phyloP scores from a whole-genome alignment of 2,888 invertebrate genomes.

The Drosophila nigricruria region DNA sequence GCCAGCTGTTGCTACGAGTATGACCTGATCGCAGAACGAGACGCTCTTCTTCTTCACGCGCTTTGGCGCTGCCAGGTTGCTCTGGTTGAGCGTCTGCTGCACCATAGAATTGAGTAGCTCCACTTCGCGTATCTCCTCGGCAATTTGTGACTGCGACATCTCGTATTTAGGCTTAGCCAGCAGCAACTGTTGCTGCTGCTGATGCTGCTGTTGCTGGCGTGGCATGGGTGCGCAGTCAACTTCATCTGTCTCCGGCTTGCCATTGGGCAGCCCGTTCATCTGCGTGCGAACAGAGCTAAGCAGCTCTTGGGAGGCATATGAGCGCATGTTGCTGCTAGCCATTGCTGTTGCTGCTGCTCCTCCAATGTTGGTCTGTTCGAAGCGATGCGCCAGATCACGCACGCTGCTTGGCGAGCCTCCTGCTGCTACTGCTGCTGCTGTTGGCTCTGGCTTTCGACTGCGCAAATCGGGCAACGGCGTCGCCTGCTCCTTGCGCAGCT shows the following conservation, averaged over 20 bases:
- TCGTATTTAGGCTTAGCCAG: constrained; percentile 84
- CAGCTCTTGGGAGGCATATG: constrained; percentile 84
- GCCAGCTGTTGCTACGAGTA: constrained; percentile 95
- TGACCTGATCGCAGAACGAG: constrained; percentile 97
- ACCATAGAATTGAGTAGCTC: constrained; percentile 87
- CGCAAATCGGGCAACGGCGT: constrained; percentile 84
- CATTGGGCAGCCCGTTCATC: constrained; percentile 85
- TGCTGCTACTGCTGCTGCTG: neutral
- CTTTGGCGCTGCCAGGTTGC: constrained; percentile 85
- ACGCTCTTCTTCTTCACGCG: constrained; percentile 96
- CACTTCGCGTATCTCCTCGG: constrained; percentile 87
- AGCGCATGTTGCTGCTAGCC: constrained; percentile 66
- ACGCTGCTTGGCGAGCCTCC: constrained; percentile 85
- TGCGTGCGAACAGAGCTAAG: constrained; percentile 85
- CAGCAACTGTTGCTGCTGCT: constrained; percentile 50
- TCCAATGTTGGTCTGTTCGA: constrained; percentile 87
- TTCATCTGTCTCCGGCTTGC: constrained; percentile 76
- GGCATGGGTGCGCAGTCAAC: constrained; percentile 78
- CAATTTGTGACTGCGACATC: constrained; percentile 86
- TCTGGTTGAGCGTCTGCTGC: constrained; percentile 86
- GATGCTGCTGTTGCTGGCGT: constrained; percentile 55
- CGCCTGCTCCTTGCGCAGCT: constrained; percentile 85
- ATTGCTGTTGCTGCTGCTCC: neutral
- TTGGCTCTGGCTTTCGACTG: neutral
- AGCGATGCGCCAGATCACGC: constrained; percentile 92